Base-by-base conservation (phyloP, 2,113 vertebrate genomes). In the Gorsachius goisagi region DNA sequence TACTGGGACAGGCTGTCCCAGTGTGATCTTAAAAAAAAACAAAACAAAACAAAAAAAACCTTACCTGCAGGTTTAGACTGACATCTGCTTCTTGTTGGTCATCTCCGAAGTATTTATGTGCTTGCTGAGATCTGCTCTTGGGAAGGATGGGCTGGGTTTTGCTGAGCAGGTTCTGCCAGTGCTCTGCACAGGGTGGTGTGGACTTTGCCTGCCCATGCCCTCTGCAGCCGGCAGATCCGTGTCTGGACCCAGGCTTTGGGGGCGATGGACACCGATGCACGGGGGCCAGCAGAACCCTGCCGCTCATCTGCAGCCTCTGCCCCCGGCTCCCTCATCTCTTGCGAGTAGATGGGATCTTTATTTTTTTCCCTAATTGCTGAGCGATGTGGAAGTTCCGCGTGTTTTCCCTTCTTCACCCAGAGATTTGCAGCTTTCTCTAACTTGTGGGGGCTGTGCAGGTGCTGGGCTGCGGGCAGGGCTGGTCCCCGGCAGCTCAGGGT, bases 1-100 rank as follows among this genome's bases (percentile, higher is more conserved):
- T 63, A 64, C 47, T 2, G 1, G 45, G 12, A 19, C 35, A 56
- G 62, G 2, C 49, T 52, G 0, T 20, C 53, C 18, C 0, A 0
- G 47, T 8, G 9, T 47, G 13, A 53, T 47, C 62, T 32, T 30
- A 44, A 28, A 19, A 53, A 64, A 67, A 12, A 19, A 53, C 58
- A 63, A 12, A 19, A 53, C 60, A 67, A 12, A 20, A 39, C 39
- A 39, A 39, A 19, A 53, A 66, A 67, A 12, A 20, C 23, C 8
- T 88, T 16, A 1, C 2, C 13, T 44, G 2, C 0, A 4, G 11
- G 12, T 52, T 64, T 27, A 6, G 47, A 2, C 19, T 62, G 44
- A 45, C 30, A n/a, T 55, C 44, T 33, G 17, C 41, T 84, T 27
- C 56, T 89, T 0, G 0, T 30, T 58, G 63, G 45, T 89, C 18